A percentile compares a stretch with the other conserved stretches of the same genome.
Evolutionary conservation across 2,888 invertebrate genomes (phyloP).

Genomic region (Protonemura montana): DNA sequence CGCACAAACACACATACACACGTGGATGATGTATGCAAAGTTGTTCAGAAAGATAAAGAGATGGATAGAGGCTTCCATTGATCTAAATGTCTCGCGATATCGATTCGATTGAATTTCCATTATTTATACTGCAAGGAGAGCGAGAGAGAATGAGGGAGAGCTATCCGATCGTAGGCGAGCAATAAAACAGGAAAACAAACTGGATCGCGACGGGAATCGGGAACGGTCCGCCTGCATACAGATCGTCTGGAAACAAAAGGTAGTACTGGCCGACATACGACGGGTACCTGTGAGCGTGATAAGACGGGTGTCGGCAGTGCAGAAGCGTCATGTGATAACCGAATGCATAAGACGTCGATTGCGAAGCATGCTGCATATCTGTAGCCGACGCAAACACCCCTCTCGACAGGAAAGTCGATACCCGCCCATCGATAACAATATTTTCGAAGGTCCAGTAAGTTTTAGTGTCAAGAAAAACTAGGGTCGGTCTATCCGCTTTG

Average conservation of each 20-base stretch:
- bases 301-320: too few species aligned
- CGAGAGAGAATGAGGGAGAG: background rate
- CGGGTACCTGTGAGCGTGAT: background rate
- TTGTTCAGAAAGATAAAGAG: background rate
- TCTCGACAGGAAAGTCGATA: background rate
- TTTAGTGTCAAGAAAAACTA: too few species aligned
- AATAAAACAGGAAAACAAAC: constrained; percentile 32
- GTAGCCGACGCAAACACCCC: background rate
- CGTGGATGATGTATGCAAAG: background rate
- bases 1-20: background rate
- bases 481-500: too few species aligned
- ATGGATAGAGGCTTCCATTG: constrained; percentile 1
- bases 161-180: constrained; percentile 27
- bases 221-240: background rate
- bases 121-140: constrained; percentile 15
- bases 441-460: too few species aligned
- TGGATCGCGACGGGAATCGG: background rate
- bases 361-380: background rate
- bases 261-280: background rate
- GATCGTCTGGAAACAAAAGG: background rate
- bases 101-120: constrained; percentile 41
- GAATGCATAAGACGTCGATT: background rate
- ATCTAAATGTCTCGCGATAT: constrained; percentile 9
- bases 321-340: background rate
- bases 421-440: background rate